These are phyloP conservation scores for Lasius fuliginosus DNA, from an alignment of 2,888 invertebrate species.

Conservation along the genomic window DNA sequence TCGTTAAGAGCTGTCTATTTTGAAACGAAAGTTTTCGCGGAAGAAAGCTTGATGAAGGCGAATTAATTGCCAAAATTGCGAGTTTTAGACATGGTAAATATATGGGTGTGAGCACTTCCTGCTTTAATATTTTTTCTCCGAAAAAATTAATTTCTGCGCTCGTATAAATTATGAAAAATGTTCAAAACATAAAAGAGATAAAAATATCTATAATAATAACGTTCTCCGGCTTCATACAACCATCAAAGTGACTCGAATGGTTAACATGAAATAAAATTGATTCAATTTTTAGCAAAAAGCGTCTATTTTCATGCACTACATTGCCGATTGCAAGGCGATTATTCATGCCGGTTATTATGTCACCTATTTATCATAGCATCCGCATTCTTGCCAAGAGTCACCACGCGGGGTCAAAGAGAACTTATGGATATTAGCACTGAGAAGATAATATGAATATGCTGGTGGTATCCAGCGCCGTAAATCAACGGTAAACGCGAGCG, in stretches of 20 bases:
- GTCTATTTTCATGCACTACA: not conserved
- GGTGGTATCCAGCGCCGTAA: conserved; percentile 73
- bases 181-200: not conserved
- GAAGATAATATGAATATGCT: conserved; percentile 81
- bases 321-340: conserved; percentile 24
- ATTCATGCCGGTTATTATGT: conserved; percentile 30
- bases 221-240: not conserved
- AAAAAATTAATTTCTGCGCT: not conserved
- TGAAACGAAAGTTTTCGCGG: not conserved
- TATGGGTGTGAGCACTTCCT: not conserved
- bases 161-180: not conserved
- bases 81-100: conserved; percentile 19
- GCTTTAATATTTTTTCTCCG: conserved; percentile 13
- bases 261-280: conserved; percentile 17
- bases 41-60: conserved; percentile 24
- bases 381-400: conserved; percentile 59
- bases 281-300: conserved; percentile 4
- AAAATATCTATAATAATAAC: not conserved
- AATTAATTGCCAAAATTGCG: conserved; percentile 34
- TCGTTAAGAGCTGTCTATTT: conserved; percentile 49
- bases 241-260: not conserved
- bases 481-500: conserved; percentile 77
- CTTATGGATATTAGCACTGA: conserved; percentile 79
- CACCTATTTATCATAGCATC: conserved; percentile 41
- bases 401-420: conserved; percentile 68